These are phyloP conservation scores for Lathronympha strigana DNA, from an alignment of 2,888 invertebrate genomes.

Conservation along the genomic window DNA sequence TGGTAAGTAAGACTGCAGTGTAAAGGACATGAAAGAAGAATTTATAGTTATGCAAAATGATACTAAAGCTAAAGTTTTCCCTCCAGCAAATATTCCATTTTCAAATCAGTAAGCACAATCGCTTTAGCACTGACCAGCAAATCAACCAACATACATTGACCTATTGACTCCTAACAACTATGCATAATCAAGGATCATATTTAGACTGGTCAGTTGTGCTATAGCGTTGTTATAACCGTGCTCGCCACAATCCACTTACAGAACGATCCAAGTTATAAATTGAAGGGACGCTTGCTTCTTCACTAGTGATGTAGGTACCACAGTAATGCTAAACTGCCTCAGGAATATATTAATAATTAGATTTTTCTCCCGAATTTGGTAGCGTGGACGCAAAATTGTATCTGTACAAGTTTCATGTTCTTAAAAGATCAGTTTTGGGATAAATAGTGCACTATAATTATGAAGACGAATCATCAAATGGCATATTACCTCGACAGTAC, in stretches of 20 bases:
- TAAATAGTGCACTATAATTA: too few relatives aligned
- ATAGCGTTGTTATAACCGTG: neutral
- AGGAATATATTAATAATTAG: too few relatives aligned
- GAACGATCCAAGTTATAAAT: slow-evolving; percentile 21
- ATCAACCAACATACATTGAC: neutral
- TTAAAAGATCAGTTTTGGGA: too few relatives aligned
- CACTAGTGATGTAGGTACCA: neutral
- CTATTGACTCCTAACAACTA: neutral
- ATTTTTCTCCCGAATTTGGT: too few relatives aligned
- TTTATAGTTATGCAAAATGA: neutral
- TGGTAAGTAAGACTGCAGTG: too few relatives aligned
- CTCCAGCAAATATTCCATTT: slow-evolving; percentile 4
- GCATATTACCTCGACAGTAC: too few relatives aligned
- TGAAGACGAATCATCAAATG: too few relatives aligned
- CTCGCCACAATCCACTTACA: slow-evolving; percentile 25
- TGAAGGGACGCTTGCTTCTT: slow-evolving; percentile 13
- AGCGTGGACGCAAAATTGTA: too few relatives aligned
- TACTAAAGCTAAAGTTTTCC: neutral
- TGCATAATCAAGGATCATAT: neutral
- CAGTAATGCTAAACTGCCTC: too few relatives aligned
- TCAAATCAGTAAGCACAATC: neutral
- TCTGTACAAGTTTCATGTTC: too few relatives aligned
- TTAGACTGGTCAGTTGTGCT: neutral
- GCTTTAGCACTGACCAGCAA: neutral
- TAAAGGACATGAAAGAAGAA: too few relatives aligned